Evolutionary conservation across 2,888 invertebrate genomes (phyloP), one percentile per base, ranked within the genome.

Genomic region (Rhamphomyia laevipes): DNA sequence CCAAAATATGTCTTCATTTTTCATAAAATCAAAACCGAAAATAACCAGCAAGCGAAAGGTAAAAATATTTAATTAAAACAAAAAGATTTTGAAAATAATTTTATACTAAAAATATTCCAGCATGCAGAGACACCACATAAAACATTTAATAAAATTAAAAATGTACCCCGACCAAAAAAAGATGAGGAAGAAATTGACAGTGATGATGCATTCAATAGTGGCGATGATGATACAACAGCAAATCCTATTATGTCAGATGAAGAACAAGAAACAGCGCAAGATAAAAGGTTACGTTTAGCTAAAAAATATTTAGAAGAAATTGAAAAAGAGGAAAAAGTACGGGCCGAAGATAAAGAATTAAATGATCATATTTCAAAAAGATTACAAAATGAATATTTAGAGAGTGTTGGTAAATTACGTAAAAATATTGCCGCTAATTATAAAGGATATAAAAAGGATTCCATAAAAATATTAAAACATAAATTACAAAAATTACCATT

Each of bases 271-370:
- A 92, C 90, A 1, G 82, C 85, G 0, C 92, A 94, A 65, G 90
- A 95, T 62, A 95, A 94, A 64, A 86, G 89, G 57, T 65, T 95
- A 45, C 78, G 93, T 42, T 70, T 95, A 53, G 93, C 95, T 0
- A 94, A 94, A 65, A 80, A 87, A 64, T 93, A 93, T 68, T 73
- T 96, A 33, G 77, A 86, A 61, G 87, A 92, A 74, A 84, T 95
- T 42, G 84, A 87, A 68, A 81, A 78, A 61, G 84, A 89, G 74
- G 88, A 88, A 64, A 77, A 77, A 18, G 78, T 80, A 55, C 76
- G 83, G 57, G 74, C 77, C 1, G 83, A 82, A 57, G 73, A 78
- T 16, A 80, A 81, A 49, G 77, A 76, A 55, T 74, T 80, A 2
- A 75, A 90, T 33, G 64, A 65, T 44, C 63, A 63, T 45, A 37